Conservation (phyloP, 2,888 invertebrate genomes). For the Drosophila mettleri region DNA sequence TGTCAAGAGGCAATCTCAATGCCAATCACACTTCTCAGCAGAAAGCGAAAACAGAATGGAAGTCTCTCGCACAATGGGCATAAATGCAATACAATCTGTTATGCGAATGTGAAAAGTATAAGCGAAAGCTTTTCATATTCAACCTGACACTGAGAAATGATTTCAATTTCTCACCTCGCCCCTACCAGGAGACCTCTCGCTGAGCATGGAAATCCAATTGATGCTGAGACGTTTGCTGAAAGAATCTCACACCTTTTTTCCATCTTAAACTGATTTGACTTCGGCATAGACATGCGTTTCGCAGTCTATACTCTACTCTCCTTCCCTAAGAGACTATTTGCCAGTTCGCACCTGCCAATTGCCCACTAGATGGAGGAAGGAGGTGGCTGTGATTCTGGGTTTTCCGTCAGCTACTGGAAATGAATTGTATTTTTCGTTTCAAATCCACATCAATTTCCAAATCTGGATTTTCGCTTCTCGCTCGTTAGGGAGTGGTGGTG, state of each 20-base stretch:
- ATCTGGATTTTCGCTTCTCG: slow-evolving; percentile 35
- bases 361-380: not conserved
- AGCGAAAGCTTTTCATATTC: slow-evolving; percentile 57
- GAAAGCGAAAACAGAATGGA: slow-evolving; percentile 22
- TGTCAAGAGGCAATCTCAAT: slow-evolving; percentile 8
- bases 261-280: slow-evolving; percentile 6
- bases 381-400: slow-evolving; percentile 10
- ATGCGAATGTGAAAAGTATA: slow-evolving; percentile 39
- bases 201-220: slow-evolving; percentile 39
- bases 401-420: slow-evolving; percentile 37
- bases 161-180: slow-evolving; percentile 51
- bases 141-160: slow-evolving; percentile 65
- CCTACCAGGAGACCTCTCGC: not conserved
- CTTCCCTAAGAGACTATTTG: not conserved
- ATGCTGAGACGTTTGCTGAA: slow-evolving; percentile 13
- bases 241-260: slow-evolving; percentile 1
- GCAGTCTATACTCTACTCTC: not conserved
- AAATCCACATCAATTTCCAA: slow-evolving; percentile 51
- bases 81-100: slow-evolving; percentile 51
- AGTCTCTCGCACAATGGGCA: slow-evolving; percentile 23
- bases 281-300: slow-evolving; percentile 35
- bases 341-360: slow-evolving; percentile 6
- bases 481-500: slow-evolving; percentile 1
- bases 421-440: slow-evolving; percentile 43
- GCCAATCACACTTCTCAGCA: slow-evolving; percentile 12